Conservation (phyloP, 2,113 vertebrate genomes). For the Oplegnathus fasciatus region DNA sequence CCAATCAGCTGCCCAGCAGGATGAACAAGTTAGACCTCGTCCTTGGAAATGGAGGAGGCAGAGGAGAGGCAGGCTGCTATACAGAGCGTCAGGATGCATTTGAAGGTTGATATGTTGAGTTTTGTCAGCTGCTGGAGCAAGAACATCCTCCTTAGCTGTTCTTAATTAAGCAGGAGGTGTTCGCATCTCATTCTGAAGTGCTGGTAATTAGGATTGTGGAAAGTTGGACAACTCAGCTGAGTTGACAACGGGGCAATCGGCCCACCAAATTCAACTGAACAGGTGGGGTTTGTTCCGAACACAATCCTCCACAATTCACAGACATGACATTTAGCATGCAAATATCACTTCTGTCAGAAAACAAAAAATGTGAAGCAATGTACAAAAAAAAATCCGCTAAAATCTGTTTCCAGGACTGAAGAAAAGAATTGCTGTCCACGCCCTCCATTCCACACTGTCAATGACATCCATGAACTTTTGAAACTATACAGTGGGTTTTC, state of each 20-base stretch:
- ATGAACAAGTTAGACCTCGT: conserved; percentile 42
- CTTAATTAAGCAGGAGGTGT: conserved; percentile 52
- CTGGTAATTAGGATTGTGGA: conserved; percentile 27
- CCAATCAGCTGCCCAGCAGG: conserved; percentile 69
- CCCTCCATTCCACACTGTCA: not conserved
- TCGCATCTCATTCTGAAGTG: conserved; percentile 26
- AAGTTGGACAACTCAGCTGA: conserved; percentile 11
- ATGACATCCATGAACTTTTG: not conserved
- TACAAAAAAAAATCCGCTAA: not conserved
- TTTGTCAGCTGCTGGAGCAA: conserved; percentile 30
- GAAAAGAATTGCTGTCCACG: not conserved
- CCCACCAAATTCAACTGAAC: conserved; percentile 8
- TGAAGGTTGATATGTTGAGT: conserved; percentile 37
- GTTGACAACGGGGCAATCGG: not conserved
- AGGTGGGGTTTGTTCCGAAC: not conserved
- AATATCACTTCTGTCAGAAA: not conserved
- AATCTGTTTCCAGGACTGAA: not conserved
- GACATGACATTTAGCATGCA: conserved; percentile 3
- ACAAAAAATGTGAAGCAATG: not conserved
- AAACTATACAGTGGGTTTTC: not conserved
- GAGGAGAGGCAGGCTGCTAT: conserved; percentile 1
- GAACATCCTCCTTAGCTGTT: conserved; percentile 9
- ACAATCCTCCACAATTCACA: not conserved
- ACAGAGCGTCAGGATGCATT: conserved; percentile 9
- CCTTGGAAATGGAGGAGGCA: conserved; percentile 56